Conservation (phyloP, 1,140 invertebrate genomes). For the Drosophila truncata region DNA sequence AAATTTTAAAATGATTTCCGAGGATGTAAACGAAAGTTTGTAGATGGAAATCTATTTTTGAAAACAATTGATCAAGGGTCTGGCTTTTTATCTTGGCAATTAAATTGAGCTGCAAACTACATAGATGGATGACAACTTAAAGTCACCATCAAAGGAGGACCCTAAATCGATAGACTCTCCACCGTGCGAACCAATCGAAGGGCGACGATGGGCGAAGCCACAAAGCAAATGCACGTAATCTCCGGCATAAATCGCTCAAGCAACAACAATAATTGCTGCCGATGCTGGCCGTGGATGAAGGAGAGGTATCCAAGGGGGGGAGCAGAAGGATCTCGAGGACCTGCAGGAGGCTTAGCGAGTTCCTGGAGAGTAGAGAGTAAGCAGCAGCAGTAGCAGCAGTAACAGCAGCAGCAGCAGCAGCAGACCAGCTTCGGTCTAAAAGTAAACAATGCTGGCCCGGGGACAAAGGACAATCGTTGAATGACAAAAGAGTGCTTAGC, state of each 20-base stretch:
- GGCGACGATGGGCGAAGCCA: slow-evolving; percentile 35
- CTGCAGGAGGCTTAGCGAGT: slow-evolving; percentile 6
- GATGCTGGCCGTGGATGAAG: slow-evolving; percentile 25
- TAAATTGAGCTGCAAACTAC: slow-evolving; percentile 5
- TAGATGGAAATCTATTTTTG: not conserved
- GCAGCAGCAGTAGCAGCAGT: not conserved
- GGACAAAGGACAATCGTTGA: slow-evolving; percentile 79
- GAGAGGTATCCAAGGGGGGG: not conserved
- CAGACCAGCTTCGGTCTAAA: slow-evolving; percentile 37
- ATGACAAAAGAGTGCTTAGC: slow-evolving; percentile 82
- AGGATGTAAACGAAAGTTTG: not conserved
- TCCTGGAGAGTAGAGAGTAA: not conserved
- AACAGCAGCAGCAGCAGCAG: not conserved
- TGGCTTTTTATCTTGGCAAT: not conserved
- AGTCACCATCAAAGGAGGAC: slow-evolving; percentile 22
- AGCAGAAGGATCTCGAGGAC: slow-evolving; percentile 7
- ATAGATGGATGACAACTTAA: slow-evolving; percentile 11
- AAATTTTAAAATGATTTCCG: not conserved
- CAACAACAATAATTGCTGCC: slow-evolving; percentile 71
- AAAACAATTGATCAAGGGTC: not conserved
- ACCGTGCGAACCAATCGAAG: slow-evolving; percentile 24
- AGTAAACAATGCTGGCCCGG: slow-evolving; percentile 65
- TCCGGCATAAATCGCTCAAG: slow-evolving; percentile 64
- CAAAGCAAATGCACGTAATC: slow-evolving; percentile 70
- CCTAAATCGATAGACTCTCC: slow-evolving; percentile 36